phyloP scores from a whole-genome alignment of 2,113 vertebrate species.

The Pygoscelis antarcticus region DNA sequence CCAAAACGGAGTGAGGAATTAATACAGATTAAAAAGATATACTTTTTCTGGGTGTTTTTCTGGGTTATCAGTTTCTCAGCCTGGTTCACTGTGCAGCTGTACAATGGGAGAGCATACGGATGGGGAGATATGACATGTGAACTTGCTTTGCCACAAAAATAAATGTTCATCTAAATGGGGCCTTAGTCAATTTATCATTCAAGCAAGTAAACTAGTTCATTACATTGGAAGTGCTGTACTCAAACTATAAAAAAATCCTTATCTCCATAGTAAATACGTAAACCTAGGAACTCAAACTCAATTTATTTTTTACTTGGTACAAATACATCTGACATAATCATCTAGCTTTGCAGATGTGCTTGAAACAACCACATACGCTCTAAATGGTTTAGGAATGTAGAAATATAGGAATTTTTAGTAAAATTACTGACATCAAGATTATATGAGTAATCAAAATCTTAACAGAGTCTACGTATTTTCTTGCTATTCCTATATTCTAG shows the following conservation, averaged over 20 bases:
- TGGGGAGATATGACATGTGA: background rate
- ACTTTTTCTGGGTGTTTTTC: background rate
- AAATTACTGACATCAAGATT: conserved; percentile 8
- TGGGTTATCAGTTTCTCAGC: background rate
- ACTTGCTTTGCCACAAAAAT: background rate
- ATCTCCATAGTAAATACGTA: conserved; percentile 21
- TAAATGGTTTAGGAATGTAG: background rate
- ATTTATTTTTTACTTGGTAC: background rate
- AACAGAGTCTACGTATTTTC: background rate
- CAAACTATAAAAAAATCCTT: background rate
- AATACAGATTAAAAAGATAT: background rate
- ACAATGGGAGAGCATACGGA: background rate
- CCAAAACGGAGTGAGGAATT: background rate
- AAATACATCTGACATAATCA: background rate
- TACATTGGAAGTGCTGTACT: background rate
- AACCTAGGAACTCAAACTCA: background rate
- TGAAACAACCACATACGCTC: background rate
- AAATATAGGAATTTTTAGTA: background rate
- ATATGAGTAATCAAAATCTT: conserved; percentile 39
- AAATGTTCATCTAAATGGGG: background rate
- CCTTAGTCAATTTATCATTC: background rate
- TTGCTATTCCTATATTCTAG: background rate
- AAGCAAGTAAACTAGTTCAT: conserved; percentile 6
- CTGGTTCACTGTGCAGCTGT: background rate
- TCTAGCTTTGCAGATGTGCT: background rate